A percentile compares a stretch with the other conserved stretches of the same genome.
These are phyloP conservation scores for Neopipo cinnamomea DNA, from an alignment of 2,113 vertebrate species.

Conservation along the genomic window DNA sequence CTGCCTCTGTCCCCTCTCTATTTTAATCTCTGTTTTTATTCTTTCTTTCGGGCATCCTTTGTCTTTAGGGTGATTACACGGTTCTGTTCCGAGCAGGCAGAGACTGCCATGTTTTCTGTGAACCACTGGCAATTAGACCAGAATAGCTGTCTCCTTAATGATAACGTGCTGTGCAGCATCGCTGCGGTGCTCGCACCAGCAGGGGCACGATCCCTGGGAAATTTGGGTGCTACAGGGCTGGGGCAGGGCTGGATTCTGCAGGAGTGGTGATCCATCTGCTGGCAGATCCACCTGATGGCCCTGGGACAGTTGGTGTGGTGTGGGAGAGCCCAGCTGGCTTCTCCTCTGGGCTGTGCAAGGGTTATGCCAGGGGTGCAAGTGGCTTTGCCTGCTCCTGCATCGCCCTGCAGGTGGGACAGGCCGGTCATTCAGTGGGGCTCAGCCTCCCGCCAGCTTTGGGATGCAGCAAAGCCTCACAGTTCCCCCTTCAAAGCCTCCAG, in stretches of 20 bases:
- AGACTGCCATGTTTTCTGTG: neutral
- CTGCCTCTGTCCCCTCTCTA: neutral
- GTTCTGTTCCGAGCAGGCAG: neutral
- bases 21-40: neutral
- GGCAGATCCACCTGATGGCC: too few relatives aligned
- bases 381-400: neutral
- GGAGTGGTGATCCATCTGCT: rapidly evolving
- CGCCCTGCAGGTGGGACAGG: rapidly evolving
- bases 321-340: neutral
- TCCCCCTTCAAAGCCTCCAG: conserved; percentile 44
- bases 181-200: neutral
- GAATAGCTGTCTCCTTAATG: neutral
- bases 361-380: neutral
- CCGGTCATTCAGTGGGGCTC: neutral
- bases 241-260: neutral
- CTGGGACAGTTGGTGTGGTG: neutral
- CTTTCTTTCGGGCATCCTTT: neutral
- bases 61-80: neutral
- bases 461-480: neutral
- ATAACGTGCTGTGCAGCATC: rapidly evolving
- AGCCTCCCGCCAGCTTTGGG: neutral
- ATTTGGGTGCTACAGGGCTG: neutral
- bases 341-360: rapidly evolving
- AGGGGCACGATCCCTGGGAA: neutral
- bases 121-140: neutral